Evolutionary conservation across 2,888 invertebrate species (phyloP).

Genomic region (Agonopterix arenella): DNA sequence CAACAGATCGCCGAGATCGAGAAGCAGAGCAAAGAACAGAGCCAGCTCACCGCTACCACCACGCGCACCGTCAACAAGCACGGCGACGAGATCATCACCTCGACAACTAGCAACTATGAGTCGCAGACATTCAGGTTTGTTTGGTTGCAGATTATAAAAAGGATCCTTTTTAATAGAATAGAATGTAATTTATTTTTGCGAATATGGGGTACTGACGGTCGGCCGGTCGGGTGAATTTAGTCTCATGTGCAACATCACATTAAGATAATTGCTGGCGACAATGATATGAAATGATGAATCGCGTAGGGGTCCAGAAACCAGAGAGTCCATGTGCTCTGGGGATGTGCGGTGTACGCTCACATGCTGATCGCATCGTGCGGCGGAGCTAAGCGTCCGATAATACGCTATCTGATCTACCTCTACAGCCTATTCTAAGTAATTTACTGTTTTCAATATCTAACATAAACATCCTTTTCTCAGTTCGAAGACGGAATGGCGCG

Average conservation of each 20-base stretch:
- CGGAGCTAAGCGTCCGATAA: slow-evolving; percentile 29
- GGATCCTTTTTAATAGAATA: no score
- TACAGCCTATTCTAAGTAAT: background rate
- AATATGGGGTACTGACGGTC: no score
- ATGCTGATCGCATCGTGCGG: slow-evolving; percentile 38
- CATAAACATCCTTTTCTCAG: slow-evolving; percentile 54
- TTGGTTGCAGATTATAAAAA: background rate
- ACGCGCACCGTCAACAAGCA: slow-evolving; percentile 99
- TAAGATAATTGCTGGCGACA: no score
- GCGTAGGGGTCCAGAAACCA: slow-evolving; percentile 76
- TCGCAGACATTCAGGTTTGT: slow-evolving; percentile 91
- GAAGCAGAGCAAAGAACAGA: slow-evolving; percentile 99
- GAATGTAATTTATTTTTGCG: no score
- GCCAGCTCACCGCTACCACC: slow-evolving; percentile 98
- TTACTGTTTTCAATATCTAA: background rate
- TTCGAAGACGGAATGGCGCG: slow-evolving; percentile 99
- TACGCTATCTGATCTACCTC: slow-evolving; percentile 49
- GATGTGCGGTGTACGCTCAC: slow-evolving; percentile 22
- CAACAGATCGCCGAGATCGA: slow-evolving; percentile 99
- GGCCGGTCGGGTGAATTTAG: no score
- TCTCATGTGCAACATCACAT: no score
- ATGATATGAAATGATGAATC: slow-evolving; percentile 46
- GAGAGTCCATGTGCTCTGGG: slow-evolving; percentile 62
- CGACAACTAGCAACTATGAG: slow-evolving; percentile 99
- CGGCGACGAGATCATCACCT: slow-evolving; percentile 99